Evolutionary conservation across 2,888 invertebrate species (phyloP).

Genomic region (Chironomus tentans): DNA sequence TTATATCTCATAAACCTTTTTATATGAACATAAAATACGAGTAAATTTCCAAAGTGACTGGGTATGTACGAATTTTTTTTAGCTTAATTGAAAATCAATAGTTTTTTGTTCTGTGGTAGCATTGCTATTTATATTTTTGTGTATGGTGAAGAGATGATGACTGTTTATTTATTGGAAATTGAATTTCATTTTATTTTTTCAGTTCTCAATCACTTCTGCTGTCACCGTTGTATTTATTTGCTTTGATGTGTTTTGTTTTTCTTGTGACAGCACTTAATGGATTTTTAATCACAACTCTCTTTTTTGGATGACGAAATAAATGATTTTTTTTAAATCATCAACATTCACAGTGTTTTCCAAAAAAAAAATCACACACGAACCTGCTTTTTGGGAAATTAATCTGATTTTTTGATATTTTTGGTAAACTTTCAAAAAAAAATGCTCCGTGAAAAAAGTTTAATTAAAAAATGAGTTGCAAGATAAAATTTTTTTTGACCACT

Average conservation of each 20-base stretch:
- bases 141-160: neutral
- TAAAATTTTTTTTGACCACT: no score
- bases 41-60: neutral
- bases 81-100: slow-evolving; percentile 21
- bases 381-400: no score
- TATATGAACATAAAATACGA: neutral
- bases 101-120: neutral
- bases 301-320: no score
- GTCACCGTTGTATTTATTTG: neutral
- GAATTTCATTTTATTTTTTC: no score
- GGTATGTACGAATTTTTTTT: neutral
- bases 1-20: neutral
- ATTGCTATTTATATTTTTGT: neutral
- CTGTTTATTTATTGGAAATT: slow-evolving; percentile 1
- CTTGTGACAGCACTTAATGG: neutral
- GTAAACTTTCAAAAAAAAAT: no score
- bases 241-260: neutral
- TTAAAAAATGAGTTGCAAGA: no score
- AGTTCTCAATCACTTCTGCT: no score
- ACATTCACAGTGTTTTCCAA: no score
- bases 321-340: no score
- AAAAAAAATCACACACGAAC: no score
- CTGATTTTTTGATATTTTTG: no score
- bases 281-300: slow-evolving; percentile 4
- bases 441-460: no score